phyloP scores from a whole-genome alignment of 2,113 vertebrate genomes.

The Periophthalmodon schlosseri region DNA sequence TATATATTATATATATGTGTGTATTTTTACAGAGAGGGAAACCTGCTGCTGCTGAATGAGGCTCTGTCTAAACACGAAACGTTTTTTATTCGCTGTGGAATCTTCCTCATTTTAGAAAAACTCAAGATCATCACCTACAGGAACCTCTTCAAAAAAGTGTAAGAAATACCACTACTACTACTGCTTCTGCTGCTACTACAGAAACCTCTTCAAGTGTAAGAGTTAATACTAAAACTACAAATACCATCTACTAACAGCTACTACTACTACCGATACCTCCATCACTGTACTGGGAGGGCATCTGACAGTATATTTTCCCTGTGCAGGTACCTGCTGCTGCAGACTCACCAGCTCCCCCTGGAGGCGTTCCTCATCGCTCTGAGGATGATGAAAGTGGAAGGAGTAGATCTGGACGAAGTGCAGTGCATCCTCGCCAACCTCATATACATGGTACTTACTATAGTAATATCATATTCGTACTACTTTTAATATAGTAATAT shows the following conservation, averaged over 20 bases:
- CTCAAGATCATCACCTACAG: conserved; percentile 97
- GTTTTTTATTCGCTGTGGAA: conserved; percentile 97
- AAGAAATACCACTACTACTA: conserved; percentile 55
- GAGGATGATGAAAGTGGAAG: conserved; percentile 92
- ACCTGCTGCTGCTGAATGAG: conserved; percentile 90
- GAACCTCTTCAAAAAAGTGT: conserved; percentile 99
- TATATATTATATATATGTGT: too few species aligned
- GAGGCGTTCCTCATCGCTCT: conserved; percentile 91
- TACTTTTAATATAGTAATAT: too few species aligned
- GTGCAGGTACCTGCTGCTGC: conserved; percentile 86
- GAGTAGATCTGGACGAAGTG: conserved; percentile 93
- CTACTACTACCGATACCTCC: not conserved
- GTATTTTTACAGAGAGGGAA: conserved; percentile 84
- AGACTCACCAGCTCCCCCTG: conserved; percentile 91
- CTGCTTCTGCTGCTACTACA: not conserved
- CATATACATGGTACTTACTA: conserved; percentile 81
- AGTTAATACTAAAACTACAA: not conserved
- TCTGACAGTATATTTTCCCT: not conserved
- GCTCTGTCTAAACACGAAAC: conserved; percentile 91
- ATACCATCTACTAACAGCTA: too few species aligned
- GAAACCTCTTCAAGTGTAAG: not conserved
- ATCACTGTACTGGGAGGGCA: not conserved
- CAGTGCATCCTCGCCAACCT: conserved; percentile 96
- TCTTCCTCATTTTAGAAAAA: conserved; percentile 98
- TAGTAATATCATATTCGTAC: too few species aligned